These are phyloP conservation scores for Nibea coibor DNA, from an alignment of 2,113 vertebrate species.

Conservation along the genomic window DNA sequence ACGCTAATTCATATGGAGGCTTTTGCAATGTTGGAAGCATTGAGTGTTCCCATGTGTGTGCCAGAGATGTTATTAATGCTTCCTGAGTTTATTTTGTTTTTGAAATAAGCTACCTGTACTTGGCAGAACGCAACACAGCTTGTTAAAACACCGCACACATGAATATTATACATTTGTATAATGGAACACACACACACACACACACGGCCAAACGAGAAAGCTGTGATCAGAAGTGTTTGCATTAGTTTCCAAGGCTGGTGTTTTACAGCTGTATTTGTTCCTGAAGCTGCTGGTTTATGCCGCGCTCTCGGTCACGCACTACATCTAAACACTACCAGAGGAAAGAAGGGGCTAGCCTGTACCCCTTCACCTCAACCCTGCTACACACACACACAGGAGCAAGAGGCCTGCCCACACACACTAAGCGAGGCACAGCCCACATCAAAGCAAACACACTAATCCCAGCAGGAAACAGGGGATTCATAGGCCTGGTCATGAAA, in stretches of 20 bases:
- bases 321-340: constrained; percentile 67
- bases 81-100: constrained; percentile 66
- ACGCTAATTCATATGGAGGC: constrained; percentile 9
- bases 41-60: constrained; percentile 20
- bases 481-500: constrained; percentile 49
- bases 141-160: constrained; percentile 46
- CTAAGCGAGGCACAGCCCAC: constrained; percentile 48
- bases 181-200: constrained; percentile 18
- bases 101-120: constrained; percentile 68
- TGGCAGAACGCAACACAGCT: constrained; percentile 45
- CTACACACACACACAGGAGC: constrained; percentile 37
- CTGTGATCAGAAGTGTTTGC: constrained; percentile 67
- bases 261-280: constrained; percentile 73
- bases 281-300: constrained; percentile 65
- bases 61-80: constrained; percentile 69
- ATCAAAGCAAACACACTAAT: constrained; percentile 71
- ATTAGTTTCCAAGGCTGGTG: constrained; percentile 62
- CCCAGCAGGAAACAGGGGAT: constrained; percentile 54
- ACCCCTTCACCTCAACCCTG: constrained; percentile 49
- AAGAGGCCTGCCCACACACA: constrained; percentile 57
- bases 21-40: constrained; percentile 41
- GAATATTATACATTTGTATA: constrained; percentile 3
- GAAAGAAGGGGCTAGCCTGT: constrained; percentile 36
- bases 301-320: constrained; percentile 50
- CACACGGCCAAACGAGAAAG: constrained; percentile 32